phyloP scores from a whole-genome alignment of 64 coral and sea anemone genomes.

The Stylophora pistillata region DNA sequence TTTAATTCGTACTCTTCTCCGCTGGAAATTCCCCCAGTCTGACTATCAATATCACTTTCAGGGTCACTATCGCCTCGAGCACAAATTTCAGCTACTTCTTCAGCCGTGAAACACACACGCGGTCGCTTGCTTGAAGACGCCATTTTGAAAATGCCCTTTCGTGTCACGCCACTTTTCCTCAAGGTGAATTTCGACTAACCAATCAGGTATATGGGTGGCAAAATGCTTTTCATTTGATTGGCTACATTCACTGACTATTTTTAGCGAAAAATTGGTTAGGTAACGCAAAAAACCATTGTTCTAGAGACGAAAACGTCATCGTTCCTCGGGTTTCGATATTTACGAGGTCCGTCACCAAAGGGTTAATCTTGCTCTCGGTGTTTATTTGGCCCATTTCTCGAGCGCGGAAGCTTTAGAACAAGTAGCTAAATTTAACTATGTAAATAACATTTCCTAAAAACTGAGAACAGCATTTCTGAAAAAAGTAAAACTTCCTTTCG shows the following conservation, averaged over 20 bases:
- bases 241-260: background rate
- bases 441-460: too few relatives aligned
- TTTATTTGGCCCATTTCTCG: too few relatives aligned
- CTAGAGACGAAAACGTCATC: background rate
- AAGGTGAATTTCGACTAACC: background rate
- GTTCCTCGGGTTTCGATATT: too few relatives aligned
- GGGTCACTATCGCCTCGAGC: background rate
- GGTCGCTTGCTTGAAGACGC: constrained; percentile 4
- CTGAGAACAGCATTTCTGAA: too few relatives aligned
- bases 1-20: constrained; percentile 8
- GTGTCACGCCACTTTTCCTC: background rate
- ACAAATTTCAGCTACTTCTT: constrained; percentile 18
- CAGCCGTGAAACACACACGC: background rate
- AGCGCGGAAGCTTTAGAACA: too few relatives aligned
- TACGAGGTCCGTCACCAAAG: too few relatives aligned
- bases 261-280: background rate
- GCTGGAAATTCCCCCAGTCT: constrained; percentile 9
- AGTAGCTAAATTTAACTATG: too few relatives aligned
- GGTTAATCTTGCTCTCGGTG: too few relatives aligned
- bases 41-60: constrained; percentile 9
- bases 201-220: background rate
- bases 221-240: background rate
- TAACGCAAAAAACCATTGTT: background rate
- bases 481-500: too few relatives aligned
- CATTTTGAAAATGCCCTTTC: background rate